phyloP scores from a whole-genome alignment of 2,113 vertebrate genomes.

The Corythornis cristatus region DNA sequence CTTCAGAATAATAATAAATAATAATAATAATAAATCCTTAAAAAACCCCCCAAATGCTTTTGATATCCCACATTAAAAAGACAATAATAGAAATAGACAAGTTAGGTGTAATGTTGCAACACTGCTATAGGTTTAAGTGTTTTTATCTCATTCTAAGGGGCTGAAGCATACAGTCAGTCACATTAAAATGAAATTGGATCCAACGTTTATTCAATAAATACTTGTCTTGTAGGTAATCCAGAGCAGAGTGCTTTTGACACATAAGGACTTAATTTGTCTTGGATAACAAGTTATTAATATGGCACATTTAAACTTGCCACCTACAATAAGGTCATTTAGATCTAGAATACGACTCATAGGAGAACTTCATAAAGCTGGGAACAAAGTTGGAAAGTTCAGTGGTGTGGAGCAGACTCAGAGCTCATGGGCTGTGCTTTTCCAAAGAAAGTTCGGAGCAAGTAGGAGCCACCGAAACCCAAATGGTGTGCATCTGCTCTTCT shows the following conservation, averaged over 20 bases:
- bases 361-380: conserved; percentile 53
- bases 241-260: conserved; percentile 80
- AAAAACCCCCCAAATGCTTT: conserved; percentile 12
- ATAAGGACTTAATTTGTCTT: conserved; percentile 85
- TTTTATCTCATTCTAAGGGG: conserved; percentile 76
- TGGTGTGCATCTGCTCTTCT: conserved; percentile 6
- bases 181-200: conserved; percentile 85
- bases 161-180: conserved; percentile 77
- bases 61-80: conserved; percentile 63
- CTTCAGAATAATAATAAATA: conserved; percentile 68
- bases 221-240: conserved; percentile 84
- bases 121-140: conserved; percentile 65
- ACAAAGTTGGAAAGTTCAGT: conserved; percentile 8
- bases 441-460: conserved; percentile 11
- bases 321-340: conserved; percentile 76
- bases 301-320: conserved; percentile 80
- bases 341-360: conserved; percentile 48
- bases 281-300: conserved; percentile 84
- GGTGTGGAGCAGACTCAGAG: not conserved
- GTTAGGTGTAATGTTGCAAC: conserved; percentile 75
- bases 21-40: not conserved
- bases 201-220: conserved; percentile 86
- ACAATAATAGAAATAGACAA: conserved; percentile 80
- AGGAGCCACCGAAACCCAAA: conserved; percentile 28
- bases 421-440: not conserved